Conservation (phyloP, 2,797 vertebrate species). For the Toxotes lorentzi region DNA sequence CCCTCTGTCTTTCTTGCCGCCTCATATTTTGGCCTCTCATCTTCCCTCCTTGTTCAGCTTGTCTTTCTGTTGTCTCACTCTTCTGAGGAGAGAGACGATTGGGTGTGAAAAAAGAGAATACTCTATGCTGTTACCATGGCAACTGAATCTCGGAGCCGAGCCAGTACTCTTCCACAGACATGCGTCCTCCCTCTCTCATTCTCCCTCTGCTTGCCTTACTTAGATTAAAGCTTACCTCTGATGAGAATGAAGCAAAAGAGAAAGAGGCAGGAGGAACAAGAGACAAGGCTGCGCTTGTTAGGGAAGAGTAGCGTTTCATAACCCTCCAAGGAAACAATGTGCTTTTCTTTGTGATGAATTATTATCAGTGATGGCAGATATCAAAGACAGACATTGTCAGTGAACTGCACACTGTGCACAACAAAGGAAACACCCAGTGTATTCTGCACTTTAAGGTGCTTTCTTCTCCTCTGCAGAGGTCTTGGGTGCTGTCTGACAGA, state of each 20-base stretch:
- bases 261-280: constrained; percentile 48
- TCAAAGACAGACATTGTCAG: constrained; percentile 62
- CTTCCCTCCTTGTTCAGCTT: constrained; percentile 37
- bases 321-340: constrained; percentile 50
- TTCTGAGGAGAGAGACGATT: constrained; percentile 46
- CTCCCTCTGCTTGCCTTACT: constrained; percentile 53
- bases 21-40: constrained; percentile 55
- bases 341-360: constrained; percentile 64
- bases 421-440: constrained; percentile 51
- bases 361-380: constrained; percentile 63
- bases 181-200: constrained; percentile 44
- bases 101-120: constrained; percentile 46
- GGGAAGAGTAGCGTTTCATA: constrained; percentile 51
- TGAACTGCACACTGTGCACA: constrained; percentile 33
- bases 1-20: constrained; percentile 30
- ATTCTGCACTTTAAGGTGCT: constrained; percentile 25
- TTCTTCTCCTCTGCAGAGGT: constrained; percentile 47
- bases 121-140: constrained; percentile 85
- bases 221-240: constrained; percentile 76
- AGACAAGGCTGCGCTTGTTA: constrained; percentile 45
- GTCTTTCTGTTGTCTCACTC: constrained; percentile 50
- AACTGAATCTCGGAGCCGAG: constrained; percentile 81
- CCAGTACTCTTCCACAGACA: constrained; percentile 70
- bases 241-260: constrained; percentile 59
- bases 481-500: constrained; percentile 30